Base-by-base conservation (phyloP, 2,888 invertebrate genomes). In the Philonicus albiceps region DNA sequence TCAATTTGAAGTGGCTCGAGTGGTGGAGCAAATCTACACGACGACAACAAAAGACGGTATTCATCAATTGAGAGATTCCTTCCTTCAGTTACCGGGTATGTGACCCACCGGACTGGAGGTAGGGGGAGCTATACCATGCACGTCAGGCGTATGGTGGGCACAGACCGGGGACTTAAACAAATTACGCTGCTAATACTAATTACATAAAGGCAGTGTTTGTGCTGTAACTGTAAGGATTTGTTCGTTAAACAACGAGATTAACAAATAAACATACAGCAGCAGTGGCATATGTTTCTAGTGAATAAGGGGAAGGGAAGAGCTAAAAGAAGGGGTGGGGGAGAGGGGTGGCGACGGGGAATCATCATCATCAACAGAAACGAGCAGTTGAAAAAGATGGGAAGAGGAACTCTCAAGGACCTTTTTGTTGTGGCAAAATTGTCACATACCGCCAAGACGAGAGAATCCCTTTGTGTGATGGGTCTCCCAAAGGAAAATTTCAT, bases 191-290 rank as follows among this genome's bases (percentile, higher is more conserved):
- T 81, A 87, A 87, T 86, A 86, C 86, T 86, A 87, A 87, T 87
- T 87, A 87, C 81, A 86, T 87, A 81, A 87, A 87, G 85, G 22
- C 80, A 86, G 74, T 81, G 85, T 87, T 87, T 85, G 87, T 86
- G 86, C 87, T 81, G 81, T 81, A 80, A 80, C 40, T 85, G 53
- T 81, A 81, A 81, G 81, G 81, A 81, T 81, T 81, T 81, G 81
- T 81, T 81, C 49, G 55, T 81, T 81, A 81, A 81, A 83, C 72
- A 83, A 83, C 64, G 72, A 83, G 30, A 80, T 80, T 80, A 80
- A 30, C 80, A 80, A 49, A 80, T 80, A 80, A 80, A 80, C 80
- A 80, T 34, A 74, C 74, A 37, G 37, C 7, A 27, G 34, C 34
- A 34, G 64, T 22, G 22, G 64, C 27, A 19, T 19, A 19, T 64